Conservation (phyloP, 2,888 invertebrate species). For the Siphlonurus alternatus region DNA sequence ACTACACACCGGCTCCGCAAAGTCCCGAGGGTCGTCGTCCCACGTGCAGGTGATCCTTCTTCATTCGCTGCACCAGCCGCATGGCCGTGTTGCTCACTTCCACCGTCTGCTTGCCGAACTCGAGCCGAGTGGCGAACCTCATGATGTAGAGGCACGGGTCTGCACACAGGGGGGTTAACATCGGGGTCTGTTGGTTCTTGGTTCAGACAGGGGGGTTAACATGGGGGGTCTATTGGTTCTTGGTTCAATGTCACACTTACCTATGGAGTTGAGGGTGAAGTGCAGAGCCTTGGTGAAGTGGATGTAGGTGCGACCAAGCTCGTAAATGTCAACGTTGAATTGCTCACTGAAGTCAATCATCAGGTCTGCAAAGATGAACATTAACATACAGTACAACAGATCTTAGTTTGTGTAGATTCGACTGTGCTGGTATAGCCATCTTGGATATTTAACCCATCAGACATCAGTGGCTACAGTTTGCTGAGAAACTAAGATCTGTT, state of each 20-base stretch:
- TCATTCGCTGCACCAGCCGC: conserved; percentile 91
- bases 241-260: too few species aligned
- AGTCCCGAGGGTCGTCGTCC: conserved; percentile 92
- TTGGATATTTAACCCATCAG: too few species aligned
- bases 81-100: conserved; percentile 91
- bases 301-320: background rate
- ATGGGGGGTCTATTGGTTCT: background rate
- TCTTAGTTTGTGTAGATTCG: too few species aligned
- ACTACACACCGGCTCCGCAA: conserved; percentile 74
- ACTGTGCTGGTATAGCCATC: too few species aligned
- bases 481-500: too few species aligned
- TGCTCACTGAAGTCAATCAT: conserved; percentile 2
- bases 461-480: too few species aligned
- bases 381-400: too few species aligned
- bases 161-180: conserved; percentile 23
- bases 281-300: conserved; percentile 3
- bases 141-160: conserved; percentile 94
- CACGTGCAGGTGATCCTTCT: conserved; percentile 91
- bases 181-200: background rate
- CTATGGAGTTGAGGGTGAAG: background rate
- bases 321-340: background rate
- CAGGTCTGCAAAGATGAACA: background rate
- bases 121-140: conserved; percentile 82
- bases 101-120: conserved; percentile 82
- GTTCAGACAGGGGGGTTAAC: background rate